Conservation (phyloP, 1,140 invertebrate species). For the Brachionus plicatilis region DNA sequence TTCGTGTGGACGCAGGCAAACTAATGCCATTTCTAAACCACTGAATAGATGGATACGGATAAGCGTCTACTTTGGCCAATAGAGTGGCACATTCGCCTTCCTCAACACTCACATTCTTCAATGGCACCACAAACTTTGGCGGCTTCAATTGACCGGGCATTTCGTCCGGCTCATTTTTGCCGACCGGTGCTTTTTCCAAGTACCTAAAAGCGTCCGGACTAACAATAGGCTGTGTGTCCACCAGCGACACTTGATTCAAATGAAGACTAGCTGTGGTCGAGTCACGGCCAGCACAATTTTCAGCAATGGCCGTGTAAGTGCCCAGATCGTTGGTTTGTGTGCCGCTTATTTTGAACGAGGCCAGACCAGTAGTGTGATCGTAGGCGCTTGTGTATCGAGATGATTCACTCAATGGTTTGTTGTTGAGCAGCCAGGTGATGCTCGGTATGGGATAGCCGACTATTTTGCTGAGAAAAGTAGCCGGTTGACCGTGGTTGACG, state of each 20-base stretch:
- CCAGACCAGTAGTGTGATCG: conserved; percentile 21
- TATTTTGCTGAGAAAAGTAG: conserved; percentile 51
- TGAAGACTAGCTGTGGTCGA: neutral
- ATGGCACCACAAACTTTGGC: conserved; percentile 86
- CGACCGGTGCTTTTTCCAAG: neutral
- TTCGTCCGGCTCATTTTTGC: neutral
- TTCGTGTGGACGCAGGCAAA: conserved; percentile 41
- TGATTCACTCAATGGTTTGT: conserved; percentile 27
- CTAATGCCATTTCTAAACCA: conserved; percentile 81
- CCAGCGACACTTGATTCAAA: neutral
- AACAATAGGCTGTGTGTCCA: conserved; percentile 25
- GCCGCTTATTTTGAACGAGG: conserved; percentile 6
- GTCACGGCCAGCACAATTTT: conserved; percentile 2
- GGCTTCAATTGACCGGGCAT: conserved; percentile 43
- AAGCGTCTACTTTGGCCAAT: conserved; percentile 84
- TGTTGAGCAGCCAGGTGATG: conserved; percentile 23
- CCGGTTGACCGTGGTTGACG: conserved; percentile 62
- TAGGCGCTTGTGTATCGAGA: neutral
- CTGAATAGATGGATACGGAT: conserved; percentile 86
- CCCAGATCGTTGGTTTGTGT: neutral
- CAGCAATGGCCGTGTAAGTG: conserved; percentile 33
- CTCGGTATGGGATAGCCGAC: conserved; percentile 29
- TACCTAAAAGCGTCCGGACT: conserved; percentile 3
- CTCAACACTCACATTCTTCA: conserved; percentile 74
- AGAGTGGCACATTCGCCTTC: conserved; percentile 91